These are phyloP conservation scores for Pocillopora grandis DNA, from an alignment of 92 coral and sea anemone species.

Conservation along the genomic window DNA sequence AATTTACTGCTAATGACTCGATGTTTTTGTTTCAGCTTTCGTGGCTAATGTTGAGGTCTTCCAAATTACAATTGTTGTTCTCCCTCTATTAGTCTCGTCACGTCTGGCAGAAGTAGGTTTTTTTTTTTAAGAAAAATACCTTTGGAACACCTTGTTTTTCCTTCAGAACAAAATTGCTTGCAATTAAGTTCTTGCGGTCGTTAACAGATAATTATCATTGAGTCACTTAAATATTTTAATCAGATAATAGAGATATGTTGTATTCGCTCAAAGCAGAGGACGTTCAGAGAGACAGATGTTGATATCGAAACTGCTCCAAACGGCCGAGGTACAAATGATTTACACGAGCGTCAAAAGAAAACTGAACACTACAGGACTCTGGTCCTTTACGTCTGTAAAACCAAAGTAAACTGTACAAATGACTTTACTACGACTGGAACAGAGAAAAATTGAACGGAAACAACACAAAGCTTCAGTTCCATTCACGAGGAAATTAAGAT, in stretches of 20 bases:
- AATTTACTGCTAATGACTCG: neutral
- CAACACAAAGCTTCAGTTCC: neutral
- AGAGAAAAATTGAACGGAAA: neutral
- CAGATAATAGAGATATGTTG: slow-evolving; percentile 30
- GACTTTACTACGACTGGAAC: no score
- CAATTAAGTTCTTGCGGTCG: slow-evolving; percentile 37
- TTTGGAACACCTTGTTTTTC: slow-evolving; percentile 25
- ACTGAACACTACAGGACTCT: neutral
- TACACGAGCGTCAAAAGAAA: neutral
- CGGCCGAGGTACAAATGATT: no score
- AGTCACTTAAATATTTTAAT: slow-evolving; percentile 20
- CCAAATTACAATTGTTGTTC: neutral
- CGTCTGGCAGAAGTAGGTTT: neutral
- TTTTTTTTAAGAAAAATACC: neutral
- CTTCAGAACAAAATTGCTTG: slow-evolving; percentile 2
- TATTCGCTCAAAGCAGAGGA: slow-evolving; percentile 11
- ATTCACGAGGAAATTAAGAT: neutral
- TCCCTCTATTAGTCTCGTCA: neutral
- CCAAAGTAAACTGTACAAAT: neutral
- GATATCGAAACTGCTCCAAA: neutral
- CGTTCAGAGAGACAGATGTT: slow-evolving; percentile 25
- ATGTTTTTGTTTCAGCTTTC: neutral
- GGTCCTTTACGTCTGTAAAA: neutral
- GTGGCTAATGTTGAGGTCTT: neutral
- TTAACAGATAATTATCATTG: slow-evolving; percentile 22